Base-by-base conservation (phyloP, 2,888 invertebrate species). In the Phortica magna region DNA sequence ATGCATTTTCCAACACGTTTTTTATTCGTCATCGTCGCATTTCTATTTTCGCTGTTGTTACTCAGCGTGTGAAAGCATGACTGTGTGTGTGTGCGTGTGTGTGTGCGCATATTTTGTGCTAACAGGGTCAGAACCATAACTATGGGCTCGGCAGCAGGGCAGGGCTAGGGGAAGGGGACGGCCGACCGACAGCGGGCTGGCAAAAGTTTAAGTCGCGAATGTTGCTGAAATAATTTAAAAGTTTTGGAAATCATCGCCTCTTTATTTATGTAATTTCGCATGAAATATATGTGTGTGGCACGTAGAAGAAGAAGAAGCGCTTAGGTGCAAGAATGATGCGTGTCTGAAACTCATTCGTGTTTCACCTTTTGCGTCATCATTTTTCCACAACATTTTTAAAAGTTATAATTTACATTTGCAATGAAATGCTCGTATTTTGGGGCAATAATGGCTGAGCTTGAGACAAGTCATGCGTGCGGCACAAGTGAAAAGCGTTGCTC, bases 201-300 rank as follows among this genome's bases (percentile, higher is more conserved):
- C 22, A 1, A 61, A 61, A 61, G 19, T 61, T 61, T 61, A 61
- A 48, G 14, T 48, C 48, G 48, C 48, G 10, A 48, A 12, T 14
- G 48, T 65, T 59, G 59, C 59, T n/a, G 39, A 65, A 41, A 67
- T 67, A 67, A 67, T 67, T 67, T 67, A 67, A 12, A 67, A 67
- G n/a, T 39, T 67, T 67, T 67, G n/a, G 67, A 67, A 67, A 67
- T 67, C 67, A 67, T 41, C 67, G 67, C 67, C 67, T 42, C 41
- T 67, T 67, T n/a, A 67, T 67, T 67, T 42, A 64, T 10, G 48
- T 48, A 48, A 48, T 48, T 48, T 48, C 48, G 48, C 14, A 48
- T 48, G 14, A 48, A 12, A 41, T 41, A n/a, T 65, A 14, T 65
- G 41, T 39, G 31, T n/a, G 12, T 48, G 48, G 48, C 39, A 65